Conservation (phyloP, 2,888 invertebrate species). For the Podabrus alpinus region DNA sequence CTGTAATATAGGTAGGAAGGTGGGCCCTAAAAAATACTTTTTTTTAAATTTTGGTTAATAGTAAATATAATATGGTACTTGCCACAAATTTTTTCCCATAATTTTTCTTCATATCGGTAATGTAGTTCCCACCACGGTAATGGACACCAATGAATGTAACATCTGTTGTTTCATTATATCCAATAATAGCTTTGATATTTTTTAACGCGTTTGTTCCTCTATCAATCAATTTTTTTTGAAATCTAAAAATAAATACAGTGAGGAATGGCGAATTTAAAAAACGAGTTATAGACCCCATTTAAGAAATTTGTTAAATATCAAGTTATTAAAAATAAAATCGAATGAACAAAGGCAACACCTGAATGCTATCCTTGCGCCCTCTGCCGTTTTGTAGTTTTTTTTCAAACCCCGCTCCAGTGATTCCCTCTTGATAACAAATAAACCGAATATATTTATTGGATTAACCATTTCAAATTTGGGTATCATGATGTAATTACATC, state of each 20-base stretch:
- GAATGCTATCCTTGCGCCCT: too few relatives aligned
- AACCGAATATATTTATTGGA: too few relatives aligned
- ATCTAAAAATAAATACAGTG: neutral
- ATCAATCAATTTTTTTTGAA: neutral
- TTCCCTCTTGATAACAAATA: too few relatives aligned
- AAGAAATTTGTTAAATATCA: too few relatives aligned
- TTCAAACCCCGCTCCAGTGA: too few relatives aligned
- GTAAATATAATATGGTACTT: neutral
- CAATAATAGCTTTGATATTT: neutral
- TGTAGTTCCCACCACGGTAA: conserved; percentile 3
- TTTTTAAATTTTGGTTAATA: neutral
- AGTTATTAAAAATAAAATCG: too few relatives aligned
- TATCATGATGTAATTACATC: too few relatives aligned
- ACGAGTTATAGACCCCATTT: too few relatives aligned
- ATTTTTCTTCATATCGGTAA: neutral
- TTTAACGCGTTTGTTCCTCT: neutral
- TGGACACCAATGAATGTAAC: conserved; percentile 10
- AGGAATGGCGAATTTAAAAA: too few relatives aligned
- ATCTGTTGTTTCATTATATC: neutral
- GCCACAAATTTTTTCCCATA: neutral
- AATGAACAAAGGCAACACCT: too few relatives aligned
- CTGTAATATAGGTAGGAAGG: neutral
- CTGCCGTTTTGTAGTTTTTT: too few relatives aligned
- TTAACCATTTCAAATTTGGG: too few relatives aligned
- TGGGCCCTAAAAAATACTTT: neutral